A percentile compares a stretch with the other conserved stretches of the same genome.
Evolutionary conservation across 2,797 vertebrate genomes (phyloP).

Genomic region (Alouatta caraya): DNA sequence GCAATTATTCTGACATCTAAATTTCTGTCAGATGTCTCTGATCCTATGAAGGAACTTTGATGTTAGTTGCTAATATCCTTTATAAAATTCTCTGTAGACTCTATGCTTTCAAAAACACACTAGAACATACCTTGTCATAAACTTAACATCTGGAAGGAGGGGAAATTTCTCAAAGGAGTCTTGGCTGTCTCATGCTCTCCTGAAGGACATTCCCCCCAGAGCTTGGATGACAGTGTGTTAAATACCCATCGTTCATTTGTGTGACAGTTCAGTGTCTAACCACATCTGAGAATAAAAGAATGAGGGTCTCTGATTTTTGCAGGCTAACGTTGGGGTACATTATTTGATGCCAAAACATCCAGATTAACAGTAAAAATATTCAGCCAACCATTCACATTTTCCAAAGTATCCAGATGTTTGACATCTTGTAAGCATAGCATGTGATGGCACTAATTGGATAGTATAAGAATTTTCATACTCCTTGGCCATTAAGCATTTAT

Average conservation of each 20-base stretch:
- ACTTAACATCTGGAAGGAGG: slow-evolving; percentile 45
- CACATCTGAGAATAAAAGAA: slow-evolving; percentile 45
- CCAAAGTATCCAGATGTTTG: slow-evolving; percentile 45
- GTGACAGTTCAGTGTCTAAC: neutral
- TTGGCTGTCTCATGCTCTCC: neutral
- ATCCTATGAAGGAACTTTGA: neutral
- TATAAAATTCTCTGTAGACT: slow-evolving; percentile 12
- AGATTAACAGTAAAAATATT: slow-evolving; percentile 50
- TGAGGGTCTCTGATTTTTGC: neutral
- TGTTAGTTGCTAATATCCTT: slow-evolving; percentile 37
- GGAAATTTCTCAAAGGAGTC: slow-evolving; percentile 39
- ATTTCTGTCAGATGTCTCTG: slow-evolving; percentile 10
- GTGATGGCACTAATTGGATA: slow-evolving; percentile 5
- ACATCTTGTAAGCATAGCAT: slow-evolving; percentile 7
- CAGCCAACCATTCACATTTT: neutral
- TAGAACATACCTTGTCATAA: slow-evolving; percentile 25
- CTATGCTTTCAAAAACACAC: neutral
- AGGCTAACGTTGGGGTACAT: slow-evolving; percentile 19
- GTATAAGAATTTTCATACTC: neutral
- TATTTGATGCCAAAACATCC: slow-evolving; percentile 48
- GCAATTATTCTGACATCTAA: slow-evolving; percentile 19
- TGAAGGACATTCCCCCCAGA: slow-evolving; percentile 54
- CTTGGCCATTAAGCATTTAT: slow-evolving; percentile 36
- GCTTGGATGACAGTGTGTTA: slow-evolving; percentile 45
- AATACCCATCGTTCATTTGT: slow-evolving; percentile 46